Evolutionary conservation across 2,888 invertebrate species (phyloP).

Genomic region (Chirona hameri): DNA sequence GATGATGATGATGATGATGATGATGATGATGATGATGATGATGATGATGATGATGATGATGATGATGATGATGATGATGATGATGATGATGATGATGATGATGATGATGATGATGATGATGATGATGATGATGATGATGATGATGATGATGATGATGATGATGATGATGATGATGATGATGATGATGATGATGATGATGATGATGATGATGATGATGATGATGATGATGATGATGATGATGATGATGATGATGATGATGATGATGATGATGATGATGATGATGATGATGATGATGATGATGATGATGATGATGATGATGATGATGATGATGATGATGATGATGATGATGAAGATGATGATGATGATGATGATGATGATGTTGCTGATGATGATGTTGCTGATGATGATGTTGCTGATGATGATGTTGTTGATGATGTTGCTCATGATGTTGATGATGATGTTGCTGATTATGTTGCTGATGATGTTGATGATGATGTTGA

Average conservation of each 20-base stretch:
- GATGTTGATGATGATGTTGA: too few relatives aligned
- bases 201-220: slow-evolving; percentile 30
- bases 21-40: slow-evolving; percentile 10
- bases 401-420: too few relatives aligned
- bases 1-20: not conserved
- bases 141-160: slow-evolving; percentile 4
- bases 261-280: slow-evolving; percentile 22
- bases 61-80: slow-evolving; percentile 8
- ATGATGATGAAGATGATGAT: slow-evolving; percentile 10
- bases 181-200: slow-evolving; percentile 12
- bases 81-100: slow-evolving; percentile 12
- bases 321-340: slow-evolving; percentile 22
- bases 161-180: slow-evolving; percentile 27
- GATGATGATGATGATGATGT: too few relatives aligned
- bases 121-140: slow-evolving; percentile 10
- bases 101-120: not conserved
- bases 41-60: slow-evolving; percentile 8
- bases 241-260: slow-evolving; percentile 22
- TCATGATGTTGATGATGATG: too few relatives aligned
- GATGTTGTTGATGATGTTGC: too few relatives aligned
- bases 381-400: too few relatives aligned
- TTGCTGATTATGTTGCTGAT: too few relatives aligned
- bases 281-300: slow-evolving; percentile 22
- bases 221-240: not conserved
- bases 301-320: slow-evolving; percentile 22